phyloP scores from a whole-genome alignment of 1,140 invertebrate genomes.

The Aphaenogaster ashmeadi region DNA sequence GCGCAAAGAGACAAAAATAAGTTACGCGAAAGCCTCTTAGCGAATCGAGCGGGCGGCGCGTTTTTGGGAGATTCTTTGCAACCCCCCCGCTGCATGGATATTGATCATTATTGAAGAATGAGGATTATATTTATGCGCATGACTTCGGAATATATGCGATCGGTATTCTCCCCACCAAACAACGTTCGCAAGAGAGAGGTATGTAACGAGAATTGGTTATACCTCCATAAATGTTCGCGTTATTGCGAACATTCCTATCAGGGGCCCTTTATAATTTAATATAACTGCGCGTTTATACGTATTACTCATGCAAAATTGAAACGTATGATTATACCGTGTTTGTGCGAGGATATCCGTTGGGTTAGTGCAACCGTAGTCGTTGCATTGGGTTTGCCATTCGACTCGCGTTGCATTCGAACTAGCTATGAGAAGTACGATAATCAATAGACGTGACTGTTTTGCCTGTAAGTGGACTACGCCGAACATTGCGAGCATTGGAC shows the following conservation, averaged over 20 bases:
- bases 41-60: not conserved
- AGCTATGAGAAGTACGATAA: constrained; percentile 41
- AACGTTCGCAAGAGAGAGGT: not conserved
- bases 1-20: constrained; percentile 51
- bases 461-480: constrained; percentile 43
- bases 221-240: constrained; percentile 54
- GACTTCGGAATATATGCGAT: constrained; percentile 16
- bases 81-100: not conserved
- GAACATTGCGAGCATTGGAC: constrained; percentile 21
- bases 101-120: constrained; percentile 47
- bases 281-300: constrained; percentile 57
- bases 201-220: constrained; percentile 55
- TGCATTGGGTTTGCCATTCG: constrained; percentile 37
- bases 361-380: constrained; percentile 50
- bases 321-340: constrained; percentile 35
- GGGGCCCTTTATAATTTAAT: constrained; percentile 58
- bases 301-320: constrained; percentile 43
- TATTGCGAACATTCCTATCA: constrained; percentile 64
- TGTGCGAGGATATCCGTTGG: constrained; percentile 41
- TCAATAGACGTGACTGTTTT: constrained; percentile 51
- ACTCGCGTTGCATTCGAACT: constrained; percentile 41
- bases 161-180: constrained; percentile 18
- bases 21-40: constrained; percentile 22
- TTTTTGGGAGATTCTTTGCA: constrained; percentile 16
- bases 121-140: constrained; percentile 35